These are phyloP conservation scores for Unio delphinus DNA, from an alignment of 2,888 invertebrate genomes.

Conservation along the genomic window DNA sequence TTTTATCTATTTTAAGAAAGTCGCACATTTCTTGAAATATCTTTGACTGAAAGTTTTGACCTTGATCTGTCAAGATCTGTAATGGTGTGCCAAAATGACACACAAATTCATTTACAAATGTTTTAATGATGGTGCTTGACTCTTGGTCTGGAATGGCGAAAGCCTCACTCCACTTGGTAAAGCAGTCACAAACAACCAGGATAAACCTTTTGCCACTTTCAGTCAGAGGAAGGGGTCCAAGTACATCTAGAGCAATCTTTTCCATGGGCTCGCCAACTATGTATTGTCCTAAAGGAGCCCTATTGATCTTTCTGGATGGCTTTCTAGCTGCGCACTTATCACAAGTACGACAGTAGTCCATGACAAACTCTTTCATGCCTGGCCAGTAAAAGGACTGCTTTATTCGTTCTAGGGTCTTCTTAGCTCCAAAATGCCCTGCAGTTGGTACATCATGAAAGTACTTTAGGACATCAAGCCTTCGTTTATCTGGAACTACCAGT, in stretches of 20 bases:
- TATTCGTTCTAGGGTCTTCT: too few relatives aligned
- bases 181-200: constrained; percentile 20
- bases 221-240: constrained; percentile 29
- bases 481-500: too few relatives aligned
- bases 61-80: constrained; percentile 31
- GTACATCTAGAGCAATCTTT: constrained; percentile 9
- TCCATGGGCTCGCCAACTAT: too few relatives aligned
- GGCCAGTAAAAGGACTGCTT: constrained; percentile 14
- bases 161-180: constrained; percentile 33
- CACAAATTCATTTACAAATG: constrained; percentile 30
- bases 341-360: too few relatives aligned
- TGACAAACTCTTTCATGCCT: constrained; percentile 35
- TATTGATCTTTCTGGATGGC: too few relatives aligned
- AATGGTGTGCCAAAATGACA: constrained; percentile 28
- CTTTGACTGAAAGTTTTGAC: constrained; percentile 14
- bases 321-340: too few relatives aligned
- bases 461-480: too few relatives aligned
- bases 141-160: constrained; percentile 29
- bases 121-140: constrained; percentile 19
- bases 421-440: too few relatives aligned
- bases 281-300: too few relatives aligned
- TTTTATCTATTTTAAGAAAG: too few relatives aligned
- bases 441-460: too few relatives aligned
- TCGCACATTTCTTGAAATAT: constrained; percentile 26
- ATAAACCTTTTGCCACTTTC: constrained; percentile 29